Base-by-base conservation (phyloP, 2,797 vertebrate species). In the Microcaecilia unicolor region DNA sequence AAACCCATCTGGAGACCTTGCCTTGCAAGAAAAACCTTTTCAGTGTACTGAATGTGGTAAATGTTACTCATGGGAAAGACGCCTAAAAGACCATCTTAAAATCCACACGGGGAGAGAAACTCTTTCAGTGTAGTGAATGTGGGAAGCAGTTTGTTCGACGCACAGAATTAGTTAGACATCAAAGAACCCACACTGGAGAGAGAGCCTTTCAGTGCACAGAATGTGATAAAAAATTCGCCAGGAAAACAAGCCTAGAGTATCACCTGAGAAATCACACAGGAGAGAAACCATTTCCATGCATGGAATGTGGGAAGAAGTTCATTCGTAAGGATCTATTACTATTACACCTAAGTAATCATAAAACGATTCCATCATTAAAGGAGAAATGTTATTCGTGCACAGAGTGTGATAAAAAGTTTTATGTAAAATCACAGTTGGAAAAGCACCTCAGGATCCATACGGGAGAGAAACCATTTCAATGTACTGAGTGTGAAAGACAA, bases 141-240 rank as follows among this genome's bases (percentile, higher is more conserved):
- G 61, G 65, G 5, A 68, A 64, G 17, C 56, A 58, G 48, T 68
- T 68, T 10, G 62, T 51, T 34, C 58, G 65, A 44, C 39, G 45
- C 15, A 62, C 61, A 32, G 37, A 61, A 5, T 65, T 68, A 13
- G 48, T 44, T 0, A 34, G 53, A 28, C 65, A 68, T 10, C 55
- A 48, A 40, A 32, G 65, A 12, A 56, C 64, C 14, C 65, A 68
- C 9, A 68, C 65, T 0, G 65, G 65, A 14, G 65, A 68, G 48
- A 68, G 68, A 30, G 65, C 65, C 17, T 68, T 50, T 28, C 50
- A 62, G 10, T 68, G 65, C 34, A 46, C 55, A 0, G 61, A 62
- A 9, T 68, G 65, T 25, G 65, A 61, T 5, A 65, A 68, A 22
- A 55, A 57, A 9, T 68, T 68, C 41, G 64, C 61, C 37, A 65